Conservation (phyloP, 2,888 invertebrate genomes). For the Eueremaeus valkanovi region DNA sequence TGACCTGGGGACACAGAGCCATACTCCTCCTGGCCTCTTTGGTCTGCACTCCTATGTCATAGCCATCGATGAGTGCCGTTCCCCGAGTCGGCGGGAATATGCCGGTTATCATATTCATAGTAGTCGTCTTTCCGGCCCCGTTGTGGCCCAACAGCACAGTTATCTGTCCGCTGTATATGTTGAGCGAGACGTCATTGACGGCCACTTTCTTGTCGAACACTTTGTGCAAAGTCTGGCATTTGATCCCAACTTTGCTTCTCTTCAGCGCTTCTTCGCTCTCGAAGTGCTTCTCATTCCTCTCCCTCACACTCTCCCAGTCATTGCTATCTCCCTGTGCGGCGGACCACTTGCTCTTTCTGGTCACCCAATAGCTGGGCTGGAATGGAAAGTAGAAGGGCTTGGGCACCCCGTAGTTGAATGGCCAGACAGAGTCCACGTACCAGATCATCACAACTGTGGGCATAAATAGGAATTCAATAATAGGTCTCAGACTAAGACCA, state of each 20-base stretch:
- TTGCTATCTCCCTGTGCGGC: no score
- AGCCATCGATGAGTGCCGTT: conserved; percentile 65
- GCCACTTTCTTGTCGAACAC: conserved; percentile 55
- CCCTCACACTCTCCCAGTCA: conserved; percentile 2
- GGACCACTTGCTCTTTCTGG: neutral
- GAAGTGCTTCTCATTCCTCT: neutral
- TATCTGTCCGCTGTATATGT: conserved; percentile 76
- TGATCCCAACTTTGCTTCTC: neutral
- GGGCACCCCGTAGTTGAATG: no score
- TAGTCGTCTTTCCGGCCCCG: conserved; percentile 79
- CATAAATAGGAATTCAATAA: no score
- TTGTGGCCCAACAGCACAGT: conserved; percentile 82
- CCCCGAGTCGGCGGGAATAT: conserved; percentile 63
- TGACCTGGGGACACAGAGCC: conserved; percentile 62
- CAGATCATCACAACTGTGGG: no score
- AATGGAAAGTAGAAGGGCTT: no score
- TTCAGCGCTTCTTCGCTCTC: neutral
- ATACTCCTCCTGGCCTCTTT: conserved; percentile 63
- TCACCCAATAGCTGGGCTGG: no score
- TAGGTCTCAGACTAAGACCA: no score
- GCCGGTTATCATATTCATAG: conserved; percentile 67
- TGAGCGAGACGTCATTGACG: conserved; percentile 66
- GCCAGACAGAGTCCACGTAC: no score
- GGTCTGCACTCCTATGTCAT: conserved; percentile 65
- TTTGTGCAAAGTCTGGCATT: neutral